Evolutionary conservation across 2,113 vertebrate genomes (phyloP).

Genomic region (Oncorhynchus clarkii): DNA sequence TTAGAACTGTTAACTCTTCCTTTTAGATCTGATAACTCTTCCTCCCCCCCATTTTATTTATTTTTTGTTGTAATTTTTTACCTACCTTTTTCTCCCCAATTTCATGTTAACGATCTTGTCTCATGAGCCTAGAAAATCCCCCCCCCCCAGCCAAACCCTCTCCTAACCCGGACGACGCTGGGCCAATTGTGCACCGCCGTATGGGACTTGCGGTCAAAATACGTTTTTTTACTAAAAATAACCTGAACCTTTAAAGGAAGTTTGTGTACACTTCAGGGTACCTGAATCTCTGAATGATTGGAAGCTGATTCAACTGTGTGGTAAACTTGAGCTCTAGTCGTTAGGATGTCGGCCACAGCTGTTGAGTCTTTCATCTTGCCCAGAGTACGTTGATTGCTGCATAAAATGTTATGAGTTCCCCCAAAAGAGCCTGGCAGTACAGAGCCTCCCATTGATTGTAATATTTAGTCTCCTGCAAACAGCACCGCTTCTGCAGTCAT

Average conservation of each 20-base stretch:
- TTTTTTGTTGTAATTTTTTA: not conserved
- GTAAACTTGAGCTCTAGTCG: constrained; percentile 6
- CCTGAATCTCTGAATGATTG: too few species aligned
- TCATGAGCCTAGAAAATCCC: too few species aligned
- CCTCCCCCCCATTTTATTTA: too few species aligned
- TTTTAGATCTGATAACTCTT: not conserved
- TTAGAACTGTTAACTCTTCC: constrained; percentile 7
- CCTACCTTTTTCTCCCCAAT: too few species aligned
- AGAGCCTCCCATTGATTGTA: constrained; percentile 18
- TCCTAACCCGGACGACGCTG: too few species aligned
- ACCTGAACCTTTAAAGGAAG: not conserved
- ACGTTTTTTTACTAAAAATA: not conserved
- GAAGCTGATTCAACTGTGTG: not conserved
- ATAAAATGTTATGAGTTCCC: constrained; percentile 4
- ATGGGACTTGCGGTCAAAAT: too few species aligned
- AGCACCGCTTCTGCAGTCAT: constrained; percentile 6
- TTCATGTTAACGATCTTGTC: too few species aligned
- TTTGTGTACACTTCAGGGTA: too few species aligned
- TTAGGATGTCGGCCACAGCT: constrained; percentile 38
- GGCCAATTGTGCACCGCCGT: too few species aligned
- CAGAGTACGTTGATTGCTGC: not conserved
- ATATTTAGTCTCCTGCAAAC: constrained; percentile 9
- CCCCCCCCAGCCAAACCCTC: too few species aligned
- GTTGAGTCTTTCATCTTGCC: constrained; percentile 30
- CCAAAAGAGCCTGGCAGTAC: constrained; percentile 5